These are phyloP conservation scores for Diloba caeruleocephala DNA, from an alignment of 2,888 invertebrate species.

Conservation along the genomic window DNA sequence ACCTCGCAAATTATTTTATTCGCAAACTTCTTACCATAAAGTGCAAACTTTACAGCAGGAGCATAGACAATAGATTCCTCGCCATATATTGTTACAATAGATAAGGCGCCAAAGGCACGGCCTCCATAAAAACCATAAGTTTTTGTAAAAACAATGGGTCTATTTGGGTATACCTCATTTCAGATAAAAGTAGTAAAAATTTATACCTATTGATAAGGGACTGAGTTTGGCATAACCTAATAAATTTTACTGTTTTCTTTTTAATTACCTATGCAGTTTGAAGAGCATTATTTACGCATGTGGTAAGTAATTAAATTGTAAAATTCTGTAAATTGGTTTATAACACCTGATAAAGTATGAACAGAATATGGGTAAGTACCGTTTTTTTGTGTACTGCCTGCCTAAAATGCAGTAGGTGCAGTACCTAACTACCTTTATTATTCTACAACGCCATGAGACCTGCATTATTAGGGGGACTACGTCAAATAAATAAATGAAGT, in stretches of 20 bases:
- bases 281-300: conserved; percentile 8
- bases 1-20: conserved; percentile 54
- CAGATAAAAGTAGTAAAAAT: conserved; percentile 38
- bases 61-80: conserved; percentile 40
- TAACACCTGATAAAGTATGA: conserved; percentile 4
- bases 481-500: no score
- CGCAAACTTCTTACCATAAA: conserved; percentile 53
- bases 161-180: conserved; percentile 48
- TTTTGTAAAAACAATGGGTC: conserved; percentile 48
- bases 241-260: conserved; percentile 36
- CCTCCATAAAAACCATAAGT: conserved; percentile 49
- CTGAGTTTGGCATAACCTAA: conserved; percentile 21
- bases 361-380: no score
- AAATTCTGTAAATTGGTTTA: conserved; percentile 4
- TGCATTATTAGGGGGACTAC: no score
- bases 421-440: no score
- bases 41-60: conserved; percentile 41
- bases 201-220: conserved; percentile 41
- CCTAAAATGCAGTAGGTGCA: no score
- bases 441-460: no score
- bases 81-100: conserved; percentile 52
- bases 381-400: no score
- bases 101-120: conserved; percentile 64
- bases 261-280: no score
- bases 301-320: conserved; percentile 12